Conservation (phyloP, 2,888 invertebrate species). For the Drosophila hamatofila region DNA sequence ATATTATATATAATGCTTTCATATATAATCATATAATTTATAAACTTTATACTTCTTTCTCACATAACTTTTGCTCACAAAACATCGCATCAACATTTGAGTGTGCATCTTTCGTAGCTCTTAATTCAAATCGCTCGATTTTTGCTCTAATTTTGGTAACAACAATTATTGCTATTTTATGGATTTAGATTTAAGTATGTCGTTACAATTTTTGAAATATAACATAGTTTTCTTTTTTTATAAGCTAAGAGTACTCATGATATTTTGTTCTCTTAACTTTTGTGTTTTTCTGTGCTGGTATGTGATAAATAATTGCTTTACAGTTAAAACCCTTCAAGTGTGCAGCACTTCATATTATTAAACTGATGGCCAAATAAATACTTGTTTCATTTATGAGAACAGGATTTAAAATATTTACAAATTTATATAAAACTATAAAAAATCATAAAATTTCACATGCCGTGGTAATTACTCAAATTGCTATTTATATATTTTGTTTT, state of each 20-base stretch:
- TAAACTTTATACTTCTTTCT: constrained; percentile 43
- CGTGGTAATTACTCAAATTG: constrained; percentile 40
- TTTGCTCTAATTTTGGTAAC: constrained; percentile 61
- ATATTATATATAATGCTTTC: constrained; percentile 54
- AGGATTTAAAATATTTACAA: constrained; percentile 57
- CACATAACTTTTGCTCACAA: constrained; percentile 47
- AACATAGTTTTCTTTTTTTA: constrained; percentile 46
- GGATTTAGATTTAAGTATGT: constrained; percentile 65
- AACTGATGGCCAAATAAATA: constrained; percentile 50
- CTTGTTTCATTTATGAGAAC: constrained; percentile 45
- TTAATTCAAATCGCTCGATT: constrained; percentile 31
- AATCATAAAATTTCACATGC: constrained; percentile 41
- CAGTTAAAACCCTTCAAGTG: constrained; percentile 51
- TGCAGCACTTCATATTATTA: constrained; percentile 42
- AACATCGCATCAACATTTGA: constrained; percentile 28
- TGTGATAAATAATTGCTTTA: constrained; percentile 58
- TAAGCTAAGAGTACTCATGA: constrained; percentile 64
- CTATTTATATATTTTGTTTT: constrained; percentile 20
- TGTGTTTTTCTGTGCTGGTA: constrained; percentile 34
- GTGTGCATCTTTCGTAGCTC: constrained; percentile 30
- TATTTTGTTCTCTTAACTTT: constrained; percentile 27
- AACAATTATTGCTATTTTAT: constrained; percentile 54
- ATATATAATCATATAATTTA: constrained; percentile 68
- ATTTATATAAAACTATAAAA: constrained; percentile 49
- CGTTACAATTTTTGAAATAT: constrained; percentile 43